Percentiles rank a stretch among this genome's conserved stretches.
These are phyloP conservation scores for Prionailurus viverrinus DNA, from an alignment of 2,113 vertebrate species.

Conservation along the genomic window DNA sequence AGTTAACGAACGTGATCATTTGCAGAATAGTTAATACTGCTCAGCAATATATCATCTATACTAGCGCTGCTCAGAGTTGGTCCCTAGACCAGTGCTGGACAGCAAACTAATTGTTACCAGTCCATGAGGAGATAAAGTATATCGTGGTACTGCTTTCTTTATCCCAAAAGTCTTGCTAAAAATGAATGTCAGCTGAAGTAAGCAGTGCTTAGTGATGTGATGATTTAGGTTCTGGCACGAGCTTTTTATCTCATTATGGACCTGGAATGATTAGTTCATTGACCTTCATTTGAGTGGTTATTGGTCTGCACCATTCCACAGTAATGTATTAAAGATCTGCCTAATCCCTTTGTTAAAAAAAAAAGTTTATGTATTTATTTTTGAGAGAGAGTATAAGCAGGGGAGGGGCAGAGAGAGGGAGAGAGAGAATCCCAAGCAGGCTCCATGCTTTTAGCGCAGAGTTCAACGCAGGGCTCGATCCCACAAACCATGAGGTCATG, in stretches of 20 bases:
- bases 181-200: not conserved
- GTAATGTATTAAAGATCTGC: not conserved
- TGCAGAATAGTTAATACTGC: not conserved
- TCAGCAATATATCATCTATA: not conserved
- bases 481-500: no score
- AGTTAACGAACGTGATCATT: not conserved
- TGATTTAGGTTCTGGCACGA: not conserved
- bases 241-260: not conserved
- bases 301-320: not conserved
- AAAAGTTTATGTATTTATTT: not conserved
- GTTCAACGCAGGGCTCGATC: no score
- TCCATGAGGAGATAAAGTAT: not conserved
- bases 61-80: not conserved
- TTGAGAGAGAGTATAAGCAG: no score
- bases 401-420: no score
- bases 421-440: no score
- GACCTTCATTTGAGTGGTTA: not conserved
- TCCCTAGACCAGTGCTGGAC: not conserved
- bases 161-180: not conserved
- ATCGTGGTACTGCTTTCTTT: not conserved
- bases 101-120: not conserved
- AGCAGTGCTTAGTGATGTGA: not conserved
- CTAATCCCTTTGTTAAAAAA: not conserved
- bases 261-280: not conserved
- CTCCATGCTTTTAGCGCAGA: no score